Evolutionary conservation across 1,140 invertebrate genomes (phyloP).

Genomic region (Drosophila triauraria): DNA sequence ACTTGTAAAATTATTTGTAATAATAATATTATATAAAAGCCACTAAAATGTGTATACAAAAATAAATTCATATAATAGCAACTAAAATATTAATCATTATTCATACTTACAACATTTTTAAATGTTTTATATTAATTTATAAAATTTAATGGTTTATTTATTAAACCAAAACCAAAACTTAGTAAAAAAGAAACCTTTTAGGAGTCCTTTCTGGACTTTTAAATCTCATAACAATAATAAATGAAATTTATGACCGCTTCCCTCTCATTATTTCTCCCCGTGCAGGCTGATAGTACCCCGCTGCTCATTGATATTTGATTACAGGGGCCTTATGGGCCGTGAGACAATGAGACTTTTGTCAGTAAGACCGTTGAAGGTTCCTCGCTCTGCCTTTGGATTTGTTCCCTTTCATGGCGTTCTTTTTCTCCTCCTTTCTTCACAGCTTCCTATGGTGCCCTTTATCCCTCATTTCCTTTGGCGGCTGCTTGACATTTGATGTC

Average conservation of each 20-base stretch:
- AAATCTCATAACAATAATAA: background rate
- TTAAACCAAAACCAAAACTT: no score
- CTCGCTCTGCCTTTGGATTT: conserved; percentile 16
- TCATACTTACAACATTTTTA: no score
- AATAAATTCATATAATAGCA: no score
- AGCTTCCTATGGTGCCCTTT: conserved; percentile 3
- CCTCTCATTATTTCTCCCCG: background rate
- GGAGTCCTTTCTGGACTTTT: no score
- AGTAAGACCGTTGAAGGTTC: conserved; percentile 20
- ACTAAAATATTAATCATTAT: no score
- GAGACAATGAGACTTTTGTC: conserved; percentile 35
- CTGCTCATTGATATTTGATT: conserved; percentile 36
- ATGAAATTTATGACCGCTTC: background rate
- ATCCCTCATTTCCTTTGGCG: conserved; percentile 28
- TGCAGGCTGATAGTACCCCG: background rate
- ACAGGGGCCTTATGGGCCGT: conserved; percentile 1
- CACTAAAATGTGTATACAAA: no score
- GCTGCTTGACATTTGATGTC: conserved; percentile 70
- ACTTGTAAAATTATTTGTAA: background rate
- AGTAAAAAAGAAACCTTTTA: no score
- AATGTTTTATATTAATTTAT: no score
- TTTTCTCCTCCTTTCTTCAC: conserved; percentile 1
- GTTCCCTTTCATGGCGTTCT: background rate
- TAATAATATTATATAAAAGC: no score
- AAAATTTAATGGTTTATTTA: background rate